Conservation (phyloP, 2,113 vertebrate species). For the Tetrao urogallus region DNA sequence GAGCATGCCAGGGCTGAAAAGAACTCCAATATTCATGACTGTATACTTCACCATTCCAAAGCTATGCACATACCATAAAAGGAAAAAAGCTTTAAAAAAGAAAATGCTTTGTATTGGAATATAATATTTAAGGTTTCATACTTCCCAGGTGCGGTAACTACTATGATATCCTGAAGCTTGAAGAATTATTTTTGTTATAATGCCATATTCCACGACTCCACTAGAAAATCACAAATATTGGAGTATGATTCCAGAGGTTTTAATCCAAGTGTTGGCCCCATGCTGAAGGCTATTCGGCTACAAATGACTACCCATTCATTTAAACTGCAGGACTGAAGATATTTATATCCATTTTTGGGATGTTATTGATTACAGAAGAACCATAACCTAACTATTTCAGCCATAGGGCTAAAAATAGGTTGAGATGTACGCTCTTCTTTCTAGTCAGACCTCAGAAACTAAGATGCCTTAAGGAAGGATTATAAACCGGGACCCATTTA, state of each 20-base stretch:
- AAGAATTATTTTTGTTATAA: not conserved
- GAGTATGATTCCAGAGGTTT: not conserved
- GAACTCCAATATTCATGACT: not conserved
- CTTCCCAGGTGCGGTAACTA: not conserved
- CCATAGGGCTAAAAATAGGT: not conserved
- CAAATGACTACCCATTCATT: not conserved
- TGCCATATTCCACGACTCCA: not conserved
- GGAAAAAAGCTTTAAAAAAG: not conserved
- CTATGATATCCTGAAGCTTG: not conserved
- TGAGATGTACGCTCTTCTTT: not conserved
- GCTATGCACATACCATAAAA: not conserved
- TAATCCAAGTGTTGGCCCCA: not conserved
- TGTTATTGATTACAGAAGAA: constrained; percentile 3
- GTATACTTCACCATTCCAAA: not conserved
- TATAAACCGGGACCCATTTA: not conserved
- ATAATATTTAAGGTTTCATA: not conserved
- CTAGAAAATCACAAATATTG: not conserved
- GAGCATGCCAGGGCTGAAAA: not conserved
- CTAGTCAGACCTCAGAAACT: fast-evolving
- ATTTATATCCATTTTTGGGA: not conserved
- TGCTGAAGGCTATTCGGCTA: not conserved
- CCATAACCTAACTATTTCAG: not conserved
- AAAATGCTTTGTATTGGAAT: not conserved
- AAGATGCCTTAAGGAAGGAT: not conserved
- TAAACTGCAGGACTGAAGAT: not conserved